phyloP scores from a whole-genome alignment of 92 coral and sea anemone genomes.

The Heliopora coerulea region DNA sequence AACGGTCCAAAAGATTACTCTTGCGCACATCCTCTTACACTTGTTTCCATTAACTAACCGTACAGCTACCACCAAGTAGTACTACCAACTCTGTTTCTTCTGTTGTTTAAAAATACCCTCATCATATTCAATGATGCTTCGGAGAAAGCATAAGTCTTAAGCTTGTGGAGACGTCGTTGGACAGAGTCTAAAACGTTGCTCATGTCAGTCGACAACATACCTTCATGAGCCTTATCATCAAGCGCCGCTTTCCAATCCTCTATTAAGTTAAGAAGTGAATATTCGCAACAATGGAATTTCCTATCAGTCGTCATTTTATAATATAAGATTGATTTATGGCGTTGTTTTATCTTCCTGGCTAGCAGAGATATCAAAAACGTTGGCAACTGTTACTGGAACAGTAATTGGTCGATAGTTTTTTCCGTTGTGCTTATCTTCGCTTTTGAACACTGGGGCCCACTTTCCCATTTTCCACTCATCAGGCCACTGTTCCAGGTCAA shows the following conservation, averaged over 20 bases:
- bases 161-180: conserved; percentile 46
- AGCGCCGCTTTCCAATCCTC: conserved; percentile 51
- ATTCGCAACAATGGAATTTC: conserved; percentile 54
- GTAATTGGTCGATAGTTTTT: conserved; percentile 53
- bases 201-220: conserved; percentile 59
- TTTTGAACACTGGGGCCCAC: conserved; percentile 52
- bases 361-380: conserved; percentile 50
- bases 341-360: conserved; percentile 46
- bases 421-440: conserved; percentile 39
- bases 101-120: conserved; percentile 44
- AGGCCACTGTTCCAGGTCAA: conserved; percentile 29
- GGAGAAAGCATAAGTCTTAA: conserved; percentile 51
- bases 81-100: conserved; percentile 48
- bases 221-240: conserved; percentile 48
- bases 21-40: no score
- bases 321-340: conserved; percentile 38
- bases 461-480: conserved; percentile 30
- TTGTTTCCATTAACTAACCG: no score
- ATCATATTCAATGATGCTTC: conserved; percentile 40
- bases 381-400: conserved; percentile 37
- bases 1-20: no score
- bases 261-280: conserved; percentile 42
- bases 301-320: conserved; percentile 54
- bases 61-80: conserved; percentile 33
- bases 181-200: conserved; percentile 53